These are phyloP conservation scores for Invenusta paracnida DNA, from an alignment of 2,888 invertebrate species.

Conservation along the genomic window DNA sequence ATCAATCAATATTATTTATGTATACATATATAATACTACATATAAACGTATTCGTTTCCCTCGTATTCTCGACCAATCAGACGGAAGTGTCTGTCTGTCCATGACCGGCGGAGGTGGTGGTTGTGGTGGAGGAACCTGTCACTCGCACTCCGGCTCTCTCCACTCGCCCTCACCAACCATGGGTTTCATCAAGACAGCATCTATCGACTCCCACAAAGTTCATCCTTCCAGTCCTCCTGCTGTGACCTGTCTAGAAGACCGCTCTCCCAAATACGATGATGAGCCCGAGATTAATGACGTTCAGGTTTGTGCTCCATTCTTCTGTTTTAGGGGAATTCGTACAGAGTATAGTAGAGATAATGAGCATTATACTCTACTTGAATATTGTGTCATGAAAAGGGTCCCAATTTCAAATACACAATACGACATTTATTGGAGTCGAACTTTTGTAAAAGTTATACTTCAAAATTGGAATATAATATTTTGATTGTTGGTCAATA, in stretches of 20 bases:
- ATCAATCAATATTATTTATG: too few relatives aligned
- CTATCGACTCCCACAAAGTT: not conserved
- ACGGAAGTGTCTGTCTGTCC: not conserved
- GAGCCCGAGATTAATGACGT: slow-evolving; percentile 38
- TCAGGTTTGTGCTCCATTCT: slow-evolving; percentile 13
- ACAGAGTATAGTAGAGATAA: too few relatives aligned
- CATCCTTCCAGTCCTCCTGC: not conserved
- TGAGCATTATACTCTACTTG: too few relatives aligned
- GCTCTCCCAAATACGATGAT: slow-evolving; percentile 20
- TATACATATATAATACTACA: not conserved
- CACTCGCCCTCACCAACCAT: not conserved
- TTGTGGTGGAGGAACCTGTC: too few relatives aligned
- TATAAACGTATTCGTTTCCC: not conserved
- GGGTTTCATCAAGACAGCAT: not conserved
- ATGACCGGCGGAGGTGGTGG: not conserved
- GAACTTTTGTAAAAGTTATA: too few relatives aligned
- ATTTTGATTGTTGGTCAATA: too few relatives aligned
- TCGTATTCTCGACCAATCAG: not conserved
- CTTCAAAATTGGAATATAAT: too few relatives aligned
- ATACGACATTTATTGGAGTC: too few relatives aligned
- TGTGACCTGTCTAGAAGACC: not conserved
- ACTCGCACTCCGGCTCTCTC: not conserved
- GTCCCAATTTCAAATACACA: too few relatives aligned
- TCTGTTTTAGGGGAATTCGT: too few relatives aligned
- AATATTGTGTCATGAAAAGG: too few relatives aligned